Base-by-base conservation (phyloP, 2,797 vertebrate genomes). In the Lindbergichthys nudifrons region DNA sequence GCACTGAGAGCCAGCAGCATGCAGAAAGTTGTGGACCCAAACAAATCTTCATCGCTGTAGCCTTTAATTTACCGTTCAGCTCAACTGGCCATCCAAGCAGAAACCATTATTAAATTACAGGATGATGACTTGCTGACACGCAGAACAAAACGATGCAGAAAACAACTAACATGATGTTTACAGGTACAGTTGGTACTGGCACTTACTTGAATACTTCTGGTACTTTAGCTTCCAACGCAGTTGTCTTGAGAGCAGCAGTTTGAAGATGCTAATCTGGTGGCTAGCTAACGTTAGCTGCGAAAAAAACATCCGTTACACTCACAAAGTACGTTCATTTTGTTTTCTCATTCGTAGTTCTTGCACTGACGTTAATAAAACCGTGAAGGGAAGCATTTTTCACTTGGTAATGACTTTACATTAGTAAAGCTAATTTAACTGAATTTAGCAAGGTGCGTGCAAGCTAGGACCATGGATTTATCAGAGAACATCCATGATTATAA, bases 341-440 rank as follows among this genome's bases (percentile, higher is more conserved):
- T 51, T 60, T 56, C 21, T 43, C 3, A 18, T 32, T 21, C 12
- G 10, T 32, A 9, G 7, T 6, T 36, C 7, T 14, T 42, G 43
- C 23, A 45, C 13, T 16, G 7, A 26, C 12, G 51, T 14, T 43
- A 15, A 39, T 53, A 19, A 53, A 61, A 2, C 11, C 3, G 0
- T 12, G 18, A 32, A 53, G 42, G 11, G 16, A 2, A 42, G 9
- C 10, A 26, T 59, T 59, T 3, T 13, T 5, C 16, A n/a, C 21
- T 32, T 21, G 21, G 13, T 13, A 3, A 1, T 39, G 8, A 11
- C 4, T 60, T 42, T 3, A 15, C 0, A 19, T 13, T 26, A 7
- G 21, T 16, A 10, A 1, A 0, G 45, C 11, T 18, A 0, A 14
- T 48, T 18, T n/a, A 2, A 26, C 9, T 60, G 12, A 10, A 0